phyloP scores from a whole-genome alignment of 2,888 invertebrate species.

The Coelinius sp. region DNA sequence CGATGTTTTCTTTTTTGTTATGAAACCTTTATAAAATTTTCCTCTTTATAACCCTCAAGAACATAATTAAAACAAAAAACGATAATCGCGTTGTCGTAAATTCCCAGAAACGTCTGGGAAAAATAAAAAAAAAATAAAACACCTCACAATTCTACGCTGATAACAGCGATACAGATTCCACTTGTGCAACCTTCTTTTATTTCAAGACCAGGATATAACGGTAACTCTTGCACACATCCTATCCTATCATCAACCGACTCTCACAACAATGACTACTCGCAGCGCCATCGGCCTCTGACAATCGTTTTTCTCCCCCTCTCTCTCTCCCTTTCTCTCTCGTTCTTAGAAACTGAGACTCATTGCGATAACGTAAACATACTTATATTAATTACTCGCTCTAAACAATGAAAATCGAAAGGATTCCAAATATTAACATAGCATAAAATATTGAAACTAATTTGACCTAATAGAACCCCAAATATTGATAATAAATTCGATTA shows the following conservation, averaged over 20 bases:
- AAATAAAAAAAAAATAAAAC: neutral
- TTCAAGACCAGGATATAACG: slow-evolving; percentile 25
- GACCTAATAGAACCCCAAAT: neutral
- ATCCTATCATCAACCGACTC: slow-evolving; percentile 10
- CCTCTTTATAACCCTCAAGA: too few species aligned
- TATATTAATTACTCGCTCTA: neutral
- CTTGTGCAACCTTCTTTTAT: neutral
- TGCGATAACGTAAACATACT: neutral
- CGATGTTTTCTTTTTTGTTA: too few species aligned
- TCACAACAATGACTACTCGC: slow-evolving; percentile 14
- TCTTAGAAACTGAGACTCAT: neutral
- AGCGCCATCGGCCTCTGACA: slow-evolving; percentile 43
- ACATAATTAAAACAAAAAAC: too few species aligned
- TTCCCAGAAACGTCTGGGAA: too few species aligned
- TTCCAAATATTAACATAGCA: too few species aligned
- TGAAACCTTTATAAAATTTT: too few species aligned
- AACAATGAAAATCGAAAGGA: neutral
- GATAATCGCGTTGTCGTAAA: too few species aligned
- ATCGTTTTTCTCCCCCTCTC: slow-evolving; percentile 15
- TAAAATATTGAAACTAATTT: too few species aligned
- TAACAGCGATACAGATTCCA: neutral
- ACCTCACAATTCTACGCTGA: neutral
- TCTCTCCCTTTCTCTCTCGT: too few species aligned
- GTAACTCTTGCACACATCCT: slow-evolving; percentile 8
- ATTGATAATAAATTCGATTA: neutral